Evolutionary conservation across 2,888 invertebrate genomes (phyloP).

Genomic region (Sphinx pinastri): DNA sequence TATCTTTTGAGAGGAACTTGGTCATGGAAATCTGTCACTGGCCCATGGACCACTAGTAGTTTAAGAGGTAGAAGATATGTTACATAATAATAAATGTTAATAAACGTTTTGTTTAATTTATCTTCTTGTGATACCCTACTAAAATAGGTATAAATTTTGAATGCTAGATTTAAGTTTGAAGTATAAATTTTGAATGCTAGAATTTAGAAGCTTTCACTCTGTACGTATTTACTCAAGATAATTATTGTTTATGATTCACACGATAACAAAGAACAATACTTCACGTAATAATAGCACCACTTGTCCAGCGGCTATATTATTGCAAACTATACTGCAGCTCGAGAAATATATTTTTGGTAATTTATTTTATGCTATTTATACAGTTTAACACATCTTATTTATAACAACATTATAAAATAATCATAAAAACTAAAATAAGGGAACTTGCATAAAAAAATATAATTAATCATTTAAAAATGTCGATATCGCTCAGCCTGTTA

Average conservation of each 20-base stretch:
- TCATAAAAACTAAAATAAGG: constrained; percentile 1
- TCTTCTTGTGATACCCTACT: too few relatives aligned
- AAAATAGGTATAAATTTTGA: too few relatives aligned
- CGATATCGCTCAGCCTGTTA: constrained; percentile 2
- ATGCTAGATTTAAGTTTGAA: too few relatives aligned
- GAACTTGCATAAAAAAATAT: background rate
- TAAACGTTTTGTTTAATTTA: too few relatives aligned
- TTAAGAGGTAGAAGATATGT: too few relatives aligned
- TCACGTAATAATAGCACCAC: background rate
- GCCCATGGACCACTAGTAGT: too few relatives aligned
- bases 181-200: too few relatives aligned
- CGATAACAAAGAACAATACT: background rate
- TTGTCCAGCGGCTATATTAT: background rate
- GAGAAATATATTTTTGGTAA: background rate
- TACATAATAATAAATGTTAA: too few relatives aligned
- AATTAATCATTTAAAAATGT: background rate
- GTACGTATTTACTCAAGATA: background rate
- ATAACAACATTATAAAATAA: background rate
- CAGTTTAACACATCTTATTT: background rate
- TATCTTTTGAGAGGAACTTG: too few relatives aligned
- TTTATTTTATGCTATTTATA: background rate
- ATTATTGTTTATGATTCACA: background rate
- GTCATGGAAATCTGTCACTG: too few relatives aligned
- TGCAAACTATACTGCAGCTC: background rate
- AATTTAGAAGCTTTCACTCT: too few relatives aligned